These are phyloP conservation scores for Terrapene triunguis DNA, from an alignment of 2,113 vertebrate genomes.

Conservation along the genomic window DNA sequence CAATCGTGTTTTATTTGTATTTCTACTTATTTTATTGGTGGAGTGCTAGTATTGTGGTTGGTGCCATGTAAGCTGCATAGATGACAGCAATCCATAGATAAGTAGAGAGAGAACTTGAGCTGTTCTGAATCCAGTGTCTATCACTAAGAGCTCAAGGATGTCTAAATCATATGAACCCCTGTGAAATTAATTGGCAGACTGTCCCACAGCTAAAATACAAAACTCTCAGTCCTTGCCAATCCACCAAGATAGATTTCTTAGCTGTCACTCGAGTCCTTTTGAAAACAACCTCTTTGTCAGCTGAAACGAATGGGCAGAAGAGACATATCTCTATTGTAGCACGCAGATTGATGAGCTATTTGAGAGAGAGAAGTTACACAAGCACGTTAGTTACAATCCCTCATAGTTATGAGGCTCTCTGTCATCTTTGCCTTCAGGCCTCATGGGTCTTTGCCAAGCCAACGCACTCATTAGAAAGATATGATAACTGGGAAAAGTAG, in stretches of 20 bases:
- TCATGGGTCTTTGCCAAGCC: neutral
- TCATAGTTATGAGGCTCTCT: neutral
- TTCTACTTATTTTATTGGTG: neutral
- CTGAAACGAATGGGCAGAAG: slow-evolving; percentile 52
- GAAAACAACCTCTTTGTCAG: slow-evolving; percentile 64
- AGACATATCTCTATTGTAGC: slow-evolving; percentile 15
- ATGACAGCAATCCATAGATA: neutral
- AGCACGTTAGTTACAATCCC: slow-evolving; percentile 15
- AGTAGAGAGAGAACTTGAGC: neutral
- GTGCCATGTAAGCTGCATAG: fast-evolving
- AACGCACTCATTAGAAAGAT: neutral
- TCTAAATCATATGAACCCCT: slow-evolving; percentile 45
- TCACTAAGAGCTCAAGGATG: neutral
- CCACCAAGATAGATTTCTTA: slow-evolving; percentile 60
- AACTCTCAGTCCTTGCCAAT: slow-evolving; percentile 62
- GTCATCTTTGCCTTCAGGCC: neutral
- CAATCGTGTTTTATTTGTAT: neutral
- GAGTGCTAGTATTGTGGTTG: neutral
- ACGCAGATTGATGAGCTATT: slow-evolving; percentile 66
- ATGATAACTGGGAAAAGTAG: neutral
- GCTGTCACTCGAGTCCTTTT: slow-evolving; percentile 40
- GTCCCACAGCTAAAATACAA: slow-evolving; percentile 42
- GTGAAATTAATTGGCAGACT: slow-evolving; percentile 64
- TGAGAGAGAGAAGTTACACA: neutral
- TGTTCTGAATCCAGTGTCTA: neutral